These are phyloP conservation scores for Harpalus rubripes DNA, from an alignment of 2,888 invertebrate species.

Conservation along the genomic window DNA sequence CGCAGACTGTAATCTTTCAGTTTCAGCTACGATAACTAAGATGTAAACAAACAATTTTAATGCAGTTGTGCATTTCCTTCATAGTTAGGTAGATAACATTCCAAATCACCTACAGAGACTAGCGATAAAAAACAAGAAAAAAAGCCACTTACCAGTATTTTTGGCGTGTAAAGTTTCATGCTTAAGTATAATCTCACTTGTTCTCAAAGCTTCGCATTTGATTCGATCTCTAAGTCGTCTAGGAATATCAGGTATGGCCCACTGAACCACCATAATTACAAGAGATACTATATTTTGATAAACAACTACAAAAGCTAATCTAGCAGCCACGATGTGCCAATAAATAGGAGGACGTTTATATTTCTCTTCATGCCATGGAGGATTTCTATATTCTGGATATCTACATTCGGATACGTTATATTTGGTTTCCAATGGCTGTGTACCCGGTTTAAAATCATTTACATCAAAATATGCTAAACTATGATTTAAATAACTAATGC, in stretches of 20 bases:
- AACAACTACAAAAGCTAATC: slow-evolving; percentile 87
- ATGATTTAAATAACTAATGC: slow-evolving; percentile 84
- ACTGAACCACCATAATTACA: slow-evolving; percentile 85
- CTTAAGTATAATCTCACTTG: slow-evolving; percentile 87
- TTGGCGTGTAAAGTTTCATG: slow-evolving; percentile 82
- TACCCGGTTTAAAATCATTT: slow-evolving; percentile 79
- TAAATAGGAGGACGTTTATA: slow-evolving; percentile 84
- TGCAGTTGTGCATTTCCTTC: too few relatives aligned
- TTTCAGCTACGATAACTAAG: too few relatives aligned
- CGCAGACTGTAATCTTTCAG: too few relatives aligned
- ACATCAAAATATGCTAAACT: slow-evolving; percentile 84
- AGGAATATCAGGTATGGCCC: slow-evolving; percentile 89
- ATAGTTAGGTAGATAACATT: too few relatives aligned
- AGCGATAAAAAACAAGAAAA: not conserved
- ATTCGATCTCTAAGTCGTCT: slow-evolving; percentile 85
- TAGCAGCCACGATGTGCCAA: slow-evolving; percentile 87
- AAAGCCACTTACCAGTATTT: slow-evolving; percentile 41
- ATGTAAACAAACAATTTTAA: too few relatives aligned
- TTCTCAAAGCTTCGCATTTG: slow-evolving; percentile 85
- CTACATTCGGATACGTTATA: slow-evolving; percentile 77
- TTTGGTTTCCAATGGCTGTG: slow-evolving; percentile 72
- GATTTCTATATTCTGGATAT: slow-evolving; percentile 85
- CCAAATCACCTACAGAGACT: too few relatives aligned
- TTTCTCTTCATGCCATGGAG: slow-evolving; percentile 77
- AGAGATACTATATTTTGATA: slow-evolving; percentile 90